A percentile compares a stretch with the other conserved stretches of the same genome.
Evolutionary conservation across 2,113 vertebrate genomes (phyloP).

Genomic region (Uropsilus gracilis): DNA sequence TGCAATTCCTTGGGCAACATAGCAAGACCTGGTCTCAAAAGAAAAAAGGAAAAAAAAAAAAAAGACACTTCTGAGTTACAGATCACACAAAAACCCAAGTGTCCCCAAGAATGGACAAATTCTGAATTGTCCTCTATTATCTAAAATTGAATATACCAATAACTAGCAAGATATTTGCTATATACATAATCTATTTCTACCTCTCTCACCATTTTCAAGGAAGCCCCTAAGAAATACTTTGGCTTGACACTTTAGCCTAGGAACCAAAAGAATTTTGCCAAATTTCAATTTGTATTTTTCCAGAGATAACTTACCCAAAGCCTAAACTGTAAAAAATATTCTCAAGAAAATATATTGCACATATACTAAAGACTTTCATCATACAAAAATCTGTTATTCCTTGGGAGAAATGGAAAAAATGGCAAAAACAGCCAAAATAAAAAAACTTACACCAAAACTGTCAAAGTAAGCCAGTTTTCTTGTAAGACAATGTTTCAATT

Average conservation of each 20-base stretch:
- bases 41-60: no score
- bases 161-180: neutral
- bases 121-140: neutral
- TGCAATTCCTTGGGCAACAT: no score
- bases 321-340: constrained; percentile 17
- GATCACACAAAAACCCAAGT: neutral
- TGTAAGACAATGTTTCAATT: neutral
- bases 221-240: no score
- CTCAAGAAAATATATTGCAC: constrained; percentile 2
- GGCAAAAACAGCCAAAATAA: neutral
- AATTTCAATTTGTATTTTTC: constrained; percentile 33
- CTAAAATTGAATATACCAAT: neutral
- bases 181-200: neutral
- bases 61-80: constrained; percentile 23
- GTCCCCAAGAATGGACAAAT: neutral
- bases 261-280: neutral
- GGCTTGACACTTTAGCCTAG: constrained; percentile 22
- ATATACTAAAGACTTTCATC: neutral
- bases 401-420: neutral
- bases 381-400: neutral
- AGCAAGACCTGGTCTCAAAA: no score
- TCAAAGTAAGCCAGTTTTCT: neutral
- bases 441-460: no score
- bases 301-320: neutral
- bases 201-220: neutral